phyloP scores from a whole-genome alignment of 1,140 invertebrate genomes.

The Pomacea maculata region DNA sequence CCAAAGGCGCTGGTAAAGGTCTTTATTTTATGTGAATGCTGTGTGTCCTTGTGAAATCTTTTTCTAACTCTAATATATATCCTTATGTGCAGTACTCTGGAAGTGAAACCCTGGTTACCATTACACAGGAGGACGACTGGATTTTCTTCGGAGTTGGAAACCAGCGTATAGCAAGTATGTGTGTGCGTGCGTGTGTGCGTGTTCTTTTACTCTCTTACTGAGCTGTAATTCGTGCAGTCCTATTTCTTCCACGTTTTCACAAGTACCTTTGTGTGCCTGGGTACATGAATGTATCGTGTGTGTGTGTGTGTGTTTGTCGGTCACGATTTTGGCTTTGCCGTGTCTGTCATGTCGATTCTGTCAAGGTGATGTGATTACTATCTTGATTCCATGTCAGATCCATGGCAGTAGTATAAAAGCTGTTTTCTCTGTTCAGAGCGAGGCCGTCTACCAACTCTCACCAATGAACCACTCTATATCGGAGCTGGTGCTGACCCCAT shows the following conservation, averaged over 20 bases:
- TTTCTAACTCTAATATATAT: neutral
- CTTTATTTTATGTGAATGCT: neutral
- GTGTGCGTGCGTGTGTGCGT: neutral
- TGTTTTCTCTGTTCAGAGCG: neutral
- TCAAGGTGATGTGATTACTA: no score
- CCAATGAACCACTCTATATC: slow-evolving; percentile 12
- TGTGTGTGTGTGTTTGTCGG: no score
- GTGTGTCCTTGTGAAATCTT: neutral
- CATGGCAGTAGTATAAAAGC: no score
- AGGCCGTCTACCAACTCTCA: slow-evolving; percentile 9
- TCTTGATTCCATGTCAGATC: no score
- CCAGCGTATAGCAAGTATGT: slow-evolving; percentile 1
- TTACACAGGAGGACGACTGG: slow-evolving; percentile 20
- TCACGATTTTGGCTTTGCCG: no score
- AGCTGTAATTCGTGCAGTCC: neutral
- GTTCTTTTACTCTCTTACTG: neutral
- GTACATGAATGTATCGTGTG: no score
- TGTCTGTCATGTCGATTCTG: no score
- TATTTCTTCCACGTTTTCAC: no score
- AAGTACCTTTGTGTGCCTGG: no score
- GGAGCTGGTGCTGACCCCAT: neutral
- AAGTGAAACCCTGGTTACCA: neutral
- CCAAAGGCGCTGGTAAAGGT: neutral
- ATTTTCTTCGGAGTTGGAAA: slow-evolving; percentile 7
- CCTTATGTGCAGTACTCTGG: neutral